Conservation (phyloP, 2,888 invertebrate genomes). For the Drosophila emarginata region DNA sequence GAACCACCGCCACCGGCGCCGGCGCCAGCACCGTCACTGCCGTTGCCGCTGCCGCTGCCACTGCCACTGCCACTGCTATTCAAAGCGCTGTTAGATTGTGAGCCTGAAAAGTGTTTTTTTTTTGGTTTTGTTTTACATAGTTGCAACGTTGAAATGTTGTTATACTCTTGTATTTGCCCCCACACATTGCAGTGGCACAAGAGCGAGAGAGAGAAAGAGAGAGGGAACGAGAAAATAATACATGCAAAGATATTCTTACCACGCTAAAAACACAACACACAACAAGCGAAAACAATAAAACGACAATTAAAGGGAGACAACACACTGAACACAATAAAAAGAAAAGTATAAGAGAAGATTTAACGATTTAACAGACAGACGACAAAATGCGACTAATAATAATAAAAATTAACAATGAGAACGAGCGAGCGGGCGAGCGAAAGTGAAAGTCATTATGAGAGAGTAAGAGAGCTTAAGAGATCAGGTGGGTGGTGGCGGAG, state of each 20-base stretch:
- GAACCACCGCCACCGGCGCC: conserved; percentile 24
- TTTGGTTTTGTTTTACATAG: conserved; percentile 1
- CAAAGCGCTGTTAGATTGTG: conserved; percentile 69
- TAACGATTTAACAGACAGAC: neutral
- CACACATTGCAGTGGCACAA: conserved; percentile 12
- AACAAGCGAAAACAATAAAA: neutral
- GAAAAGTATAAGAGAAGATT: neutral
- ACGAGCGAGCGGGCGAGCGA: neutral
- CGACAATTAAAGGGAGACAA: neutral
- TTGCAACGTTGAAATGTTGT: conserved; percentile 16
- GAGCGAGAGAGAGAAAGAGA: conserved; percentile 10
- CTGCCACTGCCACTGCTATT: conserved; percentile 51
- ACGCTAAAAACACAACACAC: neutral
- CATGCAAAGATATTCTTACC: conserved; percentile 43
- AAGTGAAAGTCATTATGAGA: neutral
- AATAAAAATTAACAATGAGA: neutral
- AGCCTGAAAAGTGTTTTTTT: conserved; percentile 44
- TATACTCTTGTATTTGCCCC: neutral
- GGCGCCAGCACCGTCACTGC: conserved; percentile 36
- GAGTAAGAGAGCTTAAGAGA: neutral
- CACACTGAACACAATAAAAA: neutral
- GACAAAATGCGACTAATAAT: neutral
- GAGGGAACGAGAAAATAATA: conserved; percentile 11
- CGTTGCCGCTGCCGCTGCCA: conserved; percentile 46
- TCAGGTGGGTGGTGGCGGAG: neutral